Percentiles rank a stretch among this genome's conserved stretches.
Evolutionary conservation across 2,797 vertebrate species (phyloP).

Genomic region (Hemitrygon akajei): DNA sequence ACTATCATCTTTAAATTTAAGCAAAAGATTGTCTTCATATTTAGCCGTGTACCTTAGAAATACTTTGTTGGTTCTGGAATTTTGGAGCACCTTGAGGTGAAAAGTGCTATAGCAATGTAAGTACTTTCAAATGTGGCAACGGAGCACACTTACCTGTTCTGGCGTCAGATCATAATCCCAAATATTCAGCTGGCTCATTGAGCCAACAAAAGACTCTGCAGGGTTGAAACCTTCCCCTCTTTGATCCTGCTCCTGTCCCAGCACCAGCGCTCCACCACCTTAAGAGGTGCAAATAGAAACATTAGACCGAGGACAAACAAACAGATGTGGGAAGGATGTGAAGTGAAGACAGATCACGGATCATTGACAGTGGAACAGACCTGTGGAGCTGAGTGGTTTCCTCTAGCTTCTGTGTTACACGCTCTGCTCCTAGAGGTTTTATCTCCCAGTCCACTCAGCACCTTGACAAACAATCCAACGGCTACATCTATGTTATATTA

Average conservation of each 20-base stretch:
- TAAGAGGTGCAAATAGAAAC: conserved; percentile 14
- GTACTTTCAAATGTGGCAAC: not conserved
- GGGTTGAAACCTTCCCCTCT: conserved; percentile 92
- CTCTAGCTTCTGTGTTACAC: too few species aligned
- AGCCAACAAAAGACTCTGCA: conserved; percentile 95
- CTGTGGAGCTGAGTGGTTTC: too few species aligned
- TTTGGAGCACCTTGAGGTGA: not conserved
- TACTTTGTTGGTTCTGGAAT: not conserved
- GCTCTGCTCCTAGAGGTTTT: not conserved
- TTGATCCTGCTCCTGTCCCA: conserved; percentile 94
- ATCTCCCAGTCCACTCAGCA: not conserved
- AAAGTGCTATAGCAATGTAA: not conserved
- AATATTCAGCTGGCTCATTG: conserved; percentile 91
- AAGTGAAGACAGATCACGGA: too few species aligned
- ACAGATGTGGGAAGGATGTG: too few species aligned
- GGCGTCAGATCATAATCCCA: conserved; percentile 83
- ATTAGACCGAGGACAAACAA: not conserved
- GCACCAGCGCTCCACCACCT: conserved; percentile 86
- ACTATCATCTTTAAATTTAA: not conserved
- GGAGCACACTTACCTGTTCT: conserved; percentile 69
- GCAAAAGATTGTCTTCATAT: not conserved
- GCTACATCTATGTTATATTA: not conserved
- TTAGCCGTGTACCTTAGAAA: not conserved
- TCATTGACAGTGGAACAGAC: too few species aligned
- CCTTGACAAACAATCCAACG: not conserved